Percentiles rank a stretch among this genome's conserved stretches.
phyloP scores from a whole-genome alignment of 2,888 invertebrate species.

The Lissocephala sabroskyi region DNA sequence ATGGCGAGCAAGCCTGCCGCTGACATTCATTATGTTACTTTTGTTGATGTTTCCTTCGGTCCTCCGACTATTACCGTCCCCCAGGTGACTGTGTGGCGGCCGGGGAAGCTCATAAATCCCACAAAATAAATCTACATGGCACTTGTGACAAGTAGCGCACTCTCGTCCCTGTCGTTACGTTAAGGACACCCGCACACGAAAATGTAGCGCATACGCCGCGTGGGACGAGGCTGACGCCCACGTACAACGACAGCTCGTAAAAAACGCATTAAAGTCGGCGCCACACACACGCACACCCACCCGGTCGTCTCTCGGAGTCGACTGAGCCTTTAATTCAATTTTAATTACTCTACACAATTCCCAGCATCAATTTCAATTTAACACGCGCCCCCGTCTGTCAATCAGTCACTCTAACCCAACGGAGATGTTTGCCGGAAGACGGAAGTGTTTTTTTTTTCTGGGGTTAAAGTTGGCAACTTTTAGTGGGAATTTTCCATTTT shows the following conservation, averaged over 20 bases:
- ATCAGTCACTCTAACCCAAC: no score
- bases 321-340: conserved; percentile 31
- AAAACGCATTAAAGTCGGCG: conserved; percentile 21
- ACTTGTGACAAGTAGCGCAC: conserved; percentile 19
- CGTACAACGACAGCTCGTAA: conserved; percentile 32
- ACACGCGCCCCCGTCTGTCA: neutral
- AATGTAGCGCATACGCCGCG: conserved; percentile 29
- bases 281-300: neutral
- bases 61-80: conserved; percentile 13
- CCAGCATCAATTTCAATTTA: conserved; percentile 26
- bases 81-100: conserved; percentile 10
- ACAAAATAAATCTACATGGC: conserved; percentile 27
- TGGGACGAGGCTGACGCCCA: conserved; percentile 1
- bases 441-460: conserved; percentile 11
- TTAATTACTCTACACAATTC: conserved; percentile 27
- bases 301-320: neutral
- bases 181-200: conserved; percentile 15
- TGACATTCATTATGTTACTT: conserved; percentile 44
- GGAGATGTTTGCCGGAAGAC: no score
- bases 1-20: conserved; percentile 31
- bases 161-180: neutral
- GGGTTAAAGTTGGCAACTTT: conserved; percentile 17
- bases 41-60: conserved; percentile 19
- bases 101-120: conserved; percentile 22
- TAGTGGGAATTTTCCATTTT: neutral